Conservation (phyloP, 1,140 invertebrate genomes). For the Watersipora subatra region DNA sequence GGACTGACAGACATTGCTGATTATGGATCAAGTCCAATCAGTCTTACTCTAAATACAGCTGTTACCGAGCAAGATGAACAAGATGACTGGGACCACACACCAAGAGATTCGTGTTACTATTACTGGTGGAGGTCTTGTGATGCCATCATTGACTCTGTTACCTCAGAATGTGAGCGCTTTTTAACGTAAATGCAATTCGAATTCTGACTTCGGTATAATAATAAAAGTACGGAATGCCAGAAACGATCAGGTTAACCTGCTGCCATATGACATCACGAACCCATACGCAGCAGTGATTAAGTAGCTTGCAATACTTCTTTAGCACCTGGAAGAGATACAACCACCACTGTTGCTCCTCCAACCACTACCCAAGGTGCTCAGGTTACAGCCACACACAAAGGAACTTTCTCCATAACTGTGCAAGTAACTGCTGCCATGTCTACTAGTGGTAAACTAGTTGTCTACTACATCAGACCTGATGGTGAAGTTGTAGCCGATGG, state of each 20-base stretch:
- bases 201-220: too few species aligned
- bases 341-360: constrained; percentile 10
- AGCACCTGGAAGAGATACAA: too few species aligned
- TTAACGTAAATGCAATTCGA: too few species aligned
- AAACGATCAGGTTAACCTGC: too few species aligned
- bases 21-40: not conserved
- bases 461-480: constrained; percentile 60
- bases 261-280: too few species aligned
- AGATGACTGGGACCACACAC: not conserved
- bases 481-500: constrained; percentile 54
- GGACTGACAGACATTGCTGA: not conserved
- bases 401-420: constrained; percentile 17
- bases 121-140: not conserved
- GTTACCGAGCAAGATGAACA: not conserved
- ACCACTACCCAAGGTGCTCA: not conserved
- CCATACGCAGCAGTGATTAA: too few species aligned
- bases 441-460: constrained; percentile 42
- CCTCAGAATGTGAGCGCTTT: too few species aligned
- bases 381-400: constrained; percentile 8
- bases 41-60: not conserved
- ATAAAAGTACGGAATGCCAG: too few species aligned
- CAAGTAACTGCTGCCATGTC: constrained; percentile 20
- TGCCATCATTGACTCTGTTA: too few species aligned
- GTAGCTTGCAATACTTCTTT: too few species aligned
- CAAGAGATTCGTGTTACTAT: not conserved